Evolutionary conservation across 92 coral and sea anemone species (phyloP).

Genomic region (Diadumene lineata): DNA sequence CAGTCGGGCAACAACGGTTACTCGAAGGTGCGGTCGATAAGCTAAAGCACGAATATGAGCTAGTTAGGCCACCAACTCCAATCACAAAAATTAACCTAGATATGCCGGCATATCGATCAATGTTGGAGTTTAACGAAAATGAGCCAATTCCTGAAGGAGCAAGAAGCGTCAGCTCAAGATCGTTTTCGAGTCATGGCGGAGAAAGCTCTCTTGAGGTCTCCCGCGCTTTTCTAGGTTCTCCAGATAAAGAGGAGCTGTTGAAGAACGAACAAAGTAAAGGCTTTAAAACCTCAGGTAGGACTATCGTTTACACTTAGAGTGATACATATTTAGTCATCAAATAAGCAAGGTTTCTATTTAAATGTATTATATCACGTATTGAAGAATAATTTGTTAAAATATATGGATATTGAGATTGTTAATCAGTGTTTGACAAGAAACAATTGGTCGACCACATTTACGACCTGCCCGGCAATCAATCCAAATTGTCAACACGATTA

Average conservation of each 20-base stretch:
- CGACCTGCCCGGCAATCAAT: background rate
- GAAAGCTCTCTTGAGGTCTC: constrained; percentile 34
- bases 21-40: constrained; percentile 94
- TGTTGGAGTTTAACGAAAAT: constrained; percentile 68
- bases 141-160: constrained; percentile 25
- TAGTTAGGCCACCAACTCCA: constrained; percentile 88
- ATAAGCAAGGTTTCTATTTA: background rate
- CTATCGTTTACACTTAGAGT: no score
- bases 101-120: constrained; percentile 80
- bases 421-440: background rate
- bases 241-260: constrained; percentile 28
- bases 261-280: constrained; percentile 13
- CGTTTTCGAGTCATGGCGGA: constrained; percentile 41
- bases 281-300: background rate
- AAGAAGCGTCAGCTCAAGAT: constrained; percentile 28
- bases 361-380: no score
- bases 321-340: no score
- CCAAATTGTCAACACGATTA: background rate
- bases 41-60: constrained; percentile 83
- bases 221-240: constrained; percentile 22
- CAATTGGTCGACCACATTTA: background rate
- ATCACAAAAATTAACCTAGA: constrained; percentile 79
- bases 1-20: constrained; percentile 93
- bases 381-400: background rate
- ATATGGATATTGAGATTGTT: background rate